phyloP scores from a whole-genome alignment of 2,113 vertebrate genomes.

The Daubentonia madagascariensis region DNA sequence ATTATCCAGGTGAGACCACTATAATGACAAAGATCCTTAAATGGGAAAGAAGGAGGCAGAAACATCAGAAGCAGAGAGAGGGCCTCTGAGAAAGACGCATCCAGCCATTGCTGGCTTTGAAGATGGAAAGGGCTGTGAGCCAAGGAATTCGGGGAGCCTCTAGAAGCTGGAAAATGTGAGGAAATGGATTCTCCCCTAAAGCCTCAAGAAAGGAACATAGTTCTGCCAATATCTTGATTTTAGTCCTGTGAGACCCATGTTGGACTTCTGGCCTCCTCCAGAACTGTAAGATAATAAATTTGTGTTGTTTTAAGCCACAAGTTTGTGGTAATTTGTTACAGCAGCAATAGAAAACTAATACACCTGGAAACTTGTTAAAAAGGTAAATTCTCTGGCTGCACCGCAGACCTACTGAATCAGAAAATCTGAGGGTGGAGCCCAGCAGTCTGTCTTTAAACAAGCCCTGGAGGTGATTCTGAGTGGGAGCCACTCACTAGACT shows the following conservation, averaged over 20 bases:
- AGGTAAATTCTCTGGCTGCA: not conserved
- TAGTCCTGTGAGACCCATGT: not conserved
- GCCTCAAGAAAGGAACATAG: not conserved
- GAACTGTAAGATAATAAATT: not conserved
- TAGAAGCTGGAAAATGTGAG: not conserved
- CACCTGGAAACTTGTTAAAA: not conserved
- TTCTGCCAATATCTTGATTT: not conserved
- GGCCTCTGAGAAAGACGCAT: not conserved
- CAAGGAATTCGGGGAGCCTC: not conserved
- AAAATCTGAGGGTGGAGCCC: slow-evolving; percentile 13
- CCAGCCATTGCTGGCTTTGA: not conserved
- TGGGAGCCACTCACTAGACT: not conserved
- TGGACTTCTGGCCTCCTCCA: not conserved
- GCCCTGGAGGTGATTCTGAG: not conserved
- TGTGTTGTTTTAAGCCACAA: not conserved
- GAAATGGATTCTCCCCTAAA: not conserved
- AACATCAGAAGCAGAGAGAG: not conserved
- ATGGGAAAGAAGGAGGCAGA: not conserved
- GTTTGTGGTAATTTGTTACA: slow-evolving; percentile 33
- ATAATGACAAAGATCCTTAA: not conserved
- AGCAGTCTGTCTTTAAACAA: not conserved
- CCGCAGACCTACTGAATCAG: not conserved
- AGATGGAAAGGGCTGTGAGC: not conserved
- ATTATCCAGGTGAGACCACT: not conserved
- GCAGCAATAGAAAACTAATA: slow-evolving; percentile 33